Evolutionary conservation across 2,888 invertebrate genomes (phyloP).

Genomic region (Pterostichus madidus): DNA sequence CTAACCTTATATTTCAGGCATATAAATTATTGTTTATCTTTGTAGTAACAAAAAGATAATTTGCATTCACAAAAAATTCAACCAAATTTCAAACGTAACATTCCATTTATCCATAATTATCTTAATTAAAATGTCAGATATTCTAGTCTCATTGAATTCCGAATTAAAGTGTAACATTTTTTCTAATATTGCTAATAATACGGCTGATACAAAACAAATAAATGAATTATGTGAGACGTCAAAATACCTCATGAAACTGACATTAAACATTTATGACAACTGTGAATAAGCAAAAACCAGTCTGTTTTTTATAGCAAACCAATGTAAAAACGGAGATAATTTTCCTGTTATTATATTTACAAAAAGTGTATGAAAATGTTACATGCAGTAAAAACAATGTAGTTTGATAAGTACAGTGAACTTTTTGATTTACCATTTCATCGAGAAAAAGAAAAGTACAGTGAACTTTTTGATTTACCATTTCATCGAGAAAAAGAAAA

Average conservation of each 20-base stretch:
- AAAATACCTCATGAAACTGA: constrained; percentile 3
- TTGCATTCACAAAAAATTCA: background rate
- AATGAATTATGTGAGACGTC: constrained; percentile 15
- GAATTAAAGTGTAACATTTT: constrained; percentile 5
- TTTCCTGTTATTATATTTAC: constrained; percentile 13
- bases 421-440: constrained; percentile 3
- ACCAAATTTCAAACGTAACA: background rate
- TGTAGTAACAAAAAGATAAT: too few species aligned
- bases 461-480: constrained; percentile 4
- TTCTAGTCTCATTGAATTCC: background rate
- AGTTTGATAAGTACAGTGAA: constrained; percentile 6
- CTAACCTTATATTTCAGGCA: too few species aligned
- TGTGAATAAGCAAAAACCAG: constrained; percentile 16
- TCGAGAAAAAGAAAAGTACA: constrained; percentile 1
- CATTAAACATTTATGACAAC: constrained; percentile 28
- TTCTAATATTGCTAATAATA: constrained; percentile 3
- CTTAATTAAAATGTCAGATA: constrained; percentile 34
- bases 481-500: background rate
- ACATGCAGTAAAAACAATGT: constrained; percentile 2
- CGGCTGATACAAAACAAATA: constrained; percentile 8
- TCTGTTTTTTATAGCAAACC: constrained; percentile 20
- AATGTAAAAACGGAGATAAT: background rate
- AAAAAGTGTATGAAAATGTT: constrained; percentile 22
- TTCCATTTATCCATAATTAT: background rate
- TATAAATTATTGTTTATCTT: too few species aligned